Evolutionary conservation across 2,797 vertebrate genomes (phyloP).

Genomic region (Malurus splendens): DNA sequence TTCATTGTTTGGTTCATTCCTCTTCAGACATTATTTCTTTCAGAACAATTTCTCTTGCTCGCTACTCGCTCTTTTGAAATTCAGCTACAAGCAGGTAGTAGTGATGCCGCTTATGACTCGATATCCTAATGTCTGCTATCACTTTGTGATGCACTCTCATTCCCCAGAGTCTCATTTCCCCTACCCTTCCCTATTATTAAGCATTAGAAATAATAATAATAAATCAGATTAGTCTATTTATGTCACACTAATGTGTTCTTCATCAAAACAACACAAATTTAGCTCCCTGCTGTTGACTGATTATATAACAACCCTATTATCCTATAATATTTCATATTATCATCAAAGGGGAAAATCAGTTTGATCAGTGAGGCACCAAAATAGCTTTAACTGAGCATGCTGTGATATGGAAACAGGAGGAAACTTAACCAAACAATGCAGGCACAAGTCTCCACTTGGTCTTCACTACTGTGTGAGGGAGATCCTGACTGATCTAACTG

Average conservation of each 20-base stretch:
- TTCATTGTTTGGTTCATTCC: neutral
- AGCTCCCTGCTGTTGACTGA: conserved; percentile 58
- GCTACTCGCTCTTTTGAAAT: neutral
- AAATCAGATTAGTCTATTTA: conserved; percentile 65
- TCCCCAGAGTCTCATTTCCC: conserved; percentile 46
- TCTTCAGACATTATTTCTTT: neutral
- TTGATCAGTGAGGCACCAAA: conserved; percentile 60
- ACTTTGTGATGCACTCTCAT: conserved; percentile 23
- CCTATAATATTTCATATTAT: conserved; percentile 55
- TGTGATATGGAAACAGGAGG: conserved; percentile 32
- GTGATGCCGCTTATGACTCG: neutral
- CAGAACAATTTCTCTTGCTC: neutral
- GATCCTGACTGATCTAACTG: neutral
- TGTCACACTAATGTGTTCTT: conserved; percentile 56
- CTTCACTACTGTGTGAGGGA: neutral
- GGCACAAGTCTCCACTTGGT: neutral
- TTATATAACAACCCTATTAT: conserved; percentile 56
- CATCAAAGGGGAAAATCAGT: conserved; percentile 57
- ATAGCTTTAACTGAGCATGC: conserved; percentile 42
- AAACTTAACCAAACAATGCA: conserved; percentile 26
- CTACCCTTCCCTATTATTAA: conserved; percentile 50
- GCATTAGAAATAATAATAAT: conserved; percentile 64
- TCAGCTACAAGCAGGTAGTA: neutral
- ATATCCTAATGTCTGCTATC: neutral
- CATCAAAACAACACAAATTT: conserved; percentile 64